Evolutionary conservation across 2,797 vertebrate species (phyloP), one percentile per base, ranked within the genome.

Genomic region (Melanogrammus aeglefinus): DNA sequence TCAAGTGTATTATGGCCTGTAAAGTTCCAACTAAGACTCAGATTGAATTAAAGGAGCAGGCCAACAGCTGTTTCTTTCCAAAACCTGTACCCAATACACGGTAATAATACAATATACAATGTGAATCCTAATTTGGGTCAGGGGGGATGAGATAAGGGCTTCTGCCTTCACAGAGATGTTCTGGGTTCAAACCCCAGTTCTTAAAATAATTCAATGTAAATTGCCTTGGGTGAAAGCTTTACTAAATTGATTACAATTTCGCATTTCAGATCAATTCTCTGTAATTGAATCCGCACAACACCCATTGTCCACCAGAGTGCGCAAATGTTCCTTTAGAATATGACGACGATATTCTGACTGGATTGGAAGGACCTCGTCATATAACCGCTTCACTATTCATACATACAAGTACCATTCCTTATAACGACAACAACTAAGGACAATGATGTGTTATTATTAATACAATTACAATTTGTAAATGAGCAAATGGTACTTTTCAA

Each of bases 261-360:
- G 16, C 4, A 21, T 57, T 57, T 18, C 4, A 6, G 18, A 57
- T 57, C 7, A 4, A 51, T 21, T 51, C n/a, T 21, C 57, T 63
- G 57, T 24, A 24, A n/a, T 24, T 63, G 21, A 8, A 57, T n/a
- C 24, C 18, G 3, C 29, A 80, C 77, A 75, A 81, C n/a, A 16
- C 36, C 75, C 5, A 2, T 13, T 41, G 51, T 38, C 91, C 91
- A 85, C 86, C 86, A 92, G 92, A 87, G 88, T 90, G 86, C 88
- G 72, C 0, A 69, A 24, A 78, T 76, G 29, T 33, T 33, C 70
- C 74, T 0, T 35, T 74, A 81, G 72, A 75, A 35, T 44, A 51
- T 14, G 27, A 21, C 57, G 31, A 70, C 76, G 6, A 78, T 66
- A 66, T 66, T 66, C 63, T 27, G 63, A 0, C 57, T 63, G 47